These are phyloP conservation scores for Bos indicus DNA, from an alignment of 2,113 vertebrate species.

Conservation along the genomic window DNA sequence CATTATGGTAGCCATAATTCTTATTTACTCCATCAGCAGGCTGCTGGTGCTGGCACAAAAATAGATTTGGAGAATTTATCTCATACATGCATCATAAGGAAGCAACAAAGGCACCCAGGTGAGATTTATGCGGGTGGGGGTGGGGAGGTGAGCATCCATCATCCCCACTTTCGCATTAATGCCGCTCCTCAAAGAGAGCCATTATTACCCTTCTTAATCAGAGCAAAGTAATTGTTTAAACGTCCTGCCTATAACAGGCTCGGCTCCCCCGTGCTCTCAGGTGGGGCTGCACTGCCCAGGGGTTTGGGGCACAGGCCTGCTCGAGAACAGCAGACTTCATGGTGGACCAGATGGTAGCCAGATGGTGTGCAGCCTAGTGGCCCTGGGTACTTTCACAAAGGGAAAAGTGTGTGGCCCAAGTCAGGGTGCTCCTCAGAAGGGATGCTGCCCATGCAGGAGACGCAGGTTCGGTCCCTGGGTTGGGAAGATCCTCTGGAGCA, in stretches of 20 bases:
- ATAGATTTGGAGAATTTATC: slow-evolving; percentile 86
- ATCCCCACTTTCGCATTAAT: slow-evolving; percentile 54
- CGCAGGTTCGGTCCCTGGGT: background rate
- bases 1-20: slow-evolving; percentile 81
- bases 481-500: background rate
- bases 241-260: background rate
- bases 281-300: background rate
- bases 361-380: accelerated
- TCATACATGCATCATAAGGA: slow-evolving; percentile 76
- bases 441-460: background rate
- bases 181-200: slow-evolving; percentile 6
- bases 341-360: background rate
- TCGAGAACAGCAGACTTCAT: background rate
- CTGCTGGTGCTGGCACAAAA: slow-evolving; percentile 81
- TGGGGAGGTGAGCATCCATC: slow-evolving; percentile 50
- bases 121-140: slow-evolving; percentile 73
- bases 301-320: background rate
- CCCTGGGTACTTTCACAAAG: background rate
- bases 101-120: slow-evolving; percentile 72
- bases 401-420: background rate
- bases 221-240: slow-evolving; percentile 30
- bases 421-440: background rate
- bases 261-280: background rate
- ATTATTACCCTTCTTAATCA: slow-evolving; percentile 51
- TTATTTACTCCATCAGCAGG: slow-evolving; percentile 79